Percentiles rank a stretch among this genome's conserved stretches.
Conservation (phyloP, 2,113 vertebrate species). For the Lepisosteus oculatus region DNA sequence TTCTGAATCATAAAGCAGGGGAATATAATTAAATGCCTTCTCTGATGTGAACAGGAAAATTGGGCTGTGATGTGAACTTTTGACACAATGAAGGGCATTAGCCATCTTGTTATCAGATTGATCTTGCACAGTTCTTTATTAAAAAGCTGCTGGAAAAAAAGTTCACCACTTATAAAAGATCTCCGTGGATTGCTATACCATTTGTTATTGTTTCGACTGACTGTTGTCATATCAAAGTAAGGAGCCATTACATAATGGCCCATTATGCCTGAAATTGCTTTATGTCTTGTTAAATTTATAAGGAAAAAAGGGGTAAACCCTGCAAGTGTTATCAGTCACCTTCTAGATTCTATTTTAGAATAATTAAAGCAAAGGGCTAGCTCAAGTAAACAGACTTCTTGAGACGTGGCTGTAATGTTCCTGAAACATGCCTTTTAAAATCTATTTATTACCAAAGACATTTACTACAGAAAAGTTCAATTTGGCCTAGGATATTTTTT, state of each 20-base stretch:
- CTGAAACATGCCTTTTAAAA: background rate
- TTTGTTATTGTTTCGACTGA: conserved; percentile 4
- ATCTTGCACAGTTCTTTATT: conserved; percentile 25
- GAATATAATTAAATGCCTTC: conserved; percentile 50
- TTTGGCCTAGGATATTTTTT: conserved; percentile 11
- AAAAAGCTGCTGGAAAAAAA: background rate
- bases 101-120: conserved; percentile 32
- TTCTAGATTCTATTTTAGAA: conserved; percentile 8
- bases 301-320: conserved; percentile 15
- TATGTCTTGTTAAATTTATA: conserved; percentile 29
- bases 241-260: conserved; percentile 12
- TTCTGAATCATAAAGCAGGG: conserved; percentile 36
- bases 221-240: conserved; percentile 20
- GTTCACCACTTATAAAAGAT: conserved; percentile 1
- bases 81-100: conserved; percentile 34
- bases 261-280: conserved; percentile 28
- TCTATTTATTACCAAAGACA: background rate
- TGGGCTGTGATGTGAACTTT: conserved; percentile 22
- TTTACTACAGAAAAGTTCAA: background rate
- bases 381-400: conserved; percentile 9
- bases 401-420: background rate
- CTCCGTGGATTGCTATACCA: background rate
- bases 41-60: conserved; percentile 41
- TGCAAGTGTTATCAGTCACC: conserved; percentile 21
- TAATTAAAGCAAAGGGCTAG: conserved; percentile 11